Evolutionary conservation across 2,888 invertebrate genomes (phyloP).

Genomic region (Halictus quadricinctus): DNA sequence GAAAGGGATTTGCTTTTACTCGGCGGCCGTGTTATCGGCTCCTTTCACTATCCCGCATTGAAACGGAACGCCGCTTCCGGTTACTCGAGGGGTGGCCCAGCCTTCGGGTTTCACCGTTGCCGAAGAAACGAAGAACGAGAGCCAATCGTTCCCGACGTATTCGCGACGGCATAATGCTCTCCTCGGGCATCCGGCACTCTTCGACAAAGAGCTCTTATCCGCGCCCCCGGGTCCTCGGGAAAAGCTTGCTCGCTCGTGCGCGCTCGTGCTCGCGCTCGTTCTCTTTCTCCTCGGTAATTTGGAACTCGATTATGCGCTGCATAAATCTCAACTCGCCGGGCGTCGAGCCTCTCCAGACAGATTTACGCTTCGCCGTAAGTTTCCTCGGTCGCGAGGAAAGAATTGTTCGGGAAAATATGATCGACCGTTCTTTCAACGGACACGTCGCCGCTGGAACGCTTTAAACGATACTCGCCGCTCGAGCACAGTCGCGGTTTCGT

Average conservation of each 20-base stretch:
- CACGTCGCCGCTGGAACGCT: neutral
- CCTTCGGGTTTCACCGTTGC: slow-evolving; percentile 30
- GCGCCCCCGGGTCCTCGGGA: slow-evolving; percentile 1
- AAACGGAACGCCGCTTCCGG: slow-evolving; percentile 66
- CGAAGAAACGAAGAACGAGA: slow-evolving; percentile 47
- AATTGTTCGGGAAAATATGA: neutral
- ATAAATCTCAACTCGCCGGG: neutral
- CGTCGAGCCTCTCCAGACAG: slow-evolving; percentile 3
- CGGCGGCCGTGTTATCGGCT: slow-evolving; percentile 58
- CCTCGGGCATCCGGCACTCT: slow-evolving; percentile 12
- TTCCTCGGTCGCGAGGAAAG: neutral
- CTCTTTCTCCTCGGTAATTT: slow-evolving; percentile 31
- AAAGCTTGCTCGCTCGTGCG: neutral
- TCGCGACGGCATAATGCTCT: slow-evolving; percentile 40
- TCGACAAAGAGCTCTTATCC: slow-evolving; percentile 42
- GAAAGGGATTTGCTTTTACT: slow-evolving; percentile 55
- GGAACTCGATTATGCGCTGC: slow-evolving; percentile 25
- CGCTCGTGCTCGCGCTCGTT: neutral
- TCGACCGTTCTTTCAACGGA: neutral
- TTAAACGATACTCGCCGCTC: neutral
- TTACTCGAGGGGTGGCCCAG: slow-evolving; percentile 47
- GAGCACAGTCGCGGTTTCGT: neutral
- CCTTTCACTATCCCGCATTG: slow-evolving; percentile 65
- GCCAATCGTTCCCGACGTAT: slow-evolving; percentile 56
- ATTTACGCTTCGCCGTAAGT: slow-evolving; percentile 7